Evolutionary conservation across 2,888 invertebrate genomes (phyloP).

Genomic region (Bugula neritina): DNA sequence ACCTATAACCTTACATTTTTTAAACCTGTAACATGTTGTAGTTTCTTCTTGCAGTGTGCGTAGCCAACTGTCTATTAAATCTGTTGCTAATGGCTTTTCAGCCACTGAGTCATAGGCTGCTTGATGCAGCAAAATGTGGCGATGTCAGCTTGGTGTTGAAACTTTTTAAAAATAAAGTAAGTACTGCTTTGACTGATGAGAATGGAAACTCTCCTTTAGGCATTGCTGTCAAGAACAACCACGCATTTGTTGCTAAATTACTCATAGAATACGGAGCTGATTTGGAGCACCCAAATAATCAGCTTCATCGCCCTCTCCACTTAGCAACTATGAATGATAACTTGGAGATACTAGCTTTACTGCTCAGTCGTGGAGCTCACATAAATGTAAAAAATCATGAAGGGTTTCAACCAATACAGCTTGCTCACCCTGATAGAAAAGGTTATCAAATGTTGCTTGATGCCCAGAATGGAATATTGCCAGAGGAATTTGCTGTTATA

Average conservation of each 20-base stretch:
- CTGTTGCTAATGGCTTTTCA: slow-evolving; percentile 4
- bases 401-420: slow-evolving; percentile 2
- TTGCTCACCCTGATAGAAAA: not conserved
- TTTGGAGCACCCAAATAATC: not conserved
- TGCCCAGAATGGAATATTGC: not conserved
- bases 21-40: no score
- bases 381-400: not conserved
- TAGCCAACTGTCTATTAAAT: no score
- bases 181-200: not conserved
- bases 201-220: not conserved
- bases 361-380: slow-evolving; percentile 10
- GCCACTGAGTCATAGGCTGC: slow-evolving; percentile 1
- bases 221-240: not conserved
- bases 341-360: not conserved
- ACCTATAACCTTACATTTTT: no score
- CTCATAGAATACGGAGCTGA: slow-evolving; percentile 9
- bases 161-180: slow-evolving; percentile 2
- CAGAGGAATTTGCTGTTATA: not conserved
- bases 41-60: no score
- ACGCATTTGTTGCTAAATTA: not conserved
- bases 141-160: not conserved
- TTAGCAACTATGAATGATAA: slow-evolving; percentile 10
- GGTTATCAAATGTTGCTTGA: not conserved
- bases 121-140: not conserved
- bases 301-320: not conserved